A percentile compares a stretch with the other conserved stretches of the same genome.
Evolutionary conservation across 2,888 invertebrate species (phyloP).

Genomic region (Drosophila mimetica): DNA sequence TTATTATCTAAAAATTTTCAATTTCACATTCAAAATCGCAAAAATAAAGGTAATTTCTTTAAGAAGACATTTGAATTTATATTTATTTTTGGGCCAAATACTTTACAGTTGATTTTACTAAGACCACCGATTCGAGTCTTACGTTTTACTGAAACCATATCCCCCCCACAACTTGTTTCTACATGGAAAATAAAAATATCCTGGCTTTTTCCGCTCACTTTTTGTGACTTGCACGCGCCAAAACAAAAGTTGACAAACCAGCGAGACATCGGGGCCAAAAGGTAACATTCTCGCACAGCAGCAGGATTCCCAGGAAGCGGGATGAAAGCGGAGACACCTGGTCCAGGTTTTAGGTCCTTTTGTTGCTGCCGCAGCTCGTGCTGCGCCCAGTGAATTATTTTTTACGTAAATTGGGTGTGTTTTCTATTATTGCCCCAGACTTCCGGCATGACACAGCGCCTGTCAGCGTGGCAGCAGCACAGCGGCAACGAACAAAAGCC

Average conservation of each 20-base stretch:
- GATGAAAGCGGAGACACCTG: conserved; percentile 55
- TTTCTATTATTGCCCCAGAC: conserved; percentile 78
- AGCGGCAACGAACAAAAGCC: conserved; percentile 37
- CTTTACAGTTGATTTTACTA: neutral
- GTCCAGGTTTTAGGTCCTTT: conserved; percentile 24
- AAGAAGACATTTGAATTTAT: neutral
- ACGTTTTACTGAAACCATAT: conserved; percentile 1
- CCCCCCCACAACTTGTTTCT: conserved; percentile 10
- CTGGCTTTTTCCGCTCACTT: conserved; percentile 34
- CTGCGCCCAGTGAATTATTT: conserved; percentile 68
- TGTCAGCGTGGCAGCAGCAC: conserved; percentile 46
- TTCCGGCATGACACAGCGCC: conserved; percentile 72
- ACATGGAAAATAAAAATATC: conserved; percentile 28
- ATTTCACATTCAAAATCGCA: too few species aligned
- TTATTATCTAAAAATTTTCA: too few species aligned
- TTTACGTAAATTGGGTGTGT: conserved; percentile 74
- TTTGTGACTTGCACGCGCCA: conserved; percentile 58
- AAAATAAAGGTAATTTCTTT: too few species aligned
- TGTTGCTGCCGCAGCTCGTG: conserved; percentile 28
- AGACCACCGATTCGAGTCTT: neutral
- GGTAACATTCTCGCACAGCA: conserved; percentile 54
- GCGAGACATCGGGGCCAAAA: conserved; percentile 48
- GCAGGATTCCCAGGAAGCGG: conserved; percentile 43
- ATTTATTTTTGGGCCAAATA: neutral
- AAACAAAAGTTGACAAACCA: conserved; percentile 70